Conservation (phyloP, 2,113 vertebrate species). For the Gyps fulvus region DNA sequence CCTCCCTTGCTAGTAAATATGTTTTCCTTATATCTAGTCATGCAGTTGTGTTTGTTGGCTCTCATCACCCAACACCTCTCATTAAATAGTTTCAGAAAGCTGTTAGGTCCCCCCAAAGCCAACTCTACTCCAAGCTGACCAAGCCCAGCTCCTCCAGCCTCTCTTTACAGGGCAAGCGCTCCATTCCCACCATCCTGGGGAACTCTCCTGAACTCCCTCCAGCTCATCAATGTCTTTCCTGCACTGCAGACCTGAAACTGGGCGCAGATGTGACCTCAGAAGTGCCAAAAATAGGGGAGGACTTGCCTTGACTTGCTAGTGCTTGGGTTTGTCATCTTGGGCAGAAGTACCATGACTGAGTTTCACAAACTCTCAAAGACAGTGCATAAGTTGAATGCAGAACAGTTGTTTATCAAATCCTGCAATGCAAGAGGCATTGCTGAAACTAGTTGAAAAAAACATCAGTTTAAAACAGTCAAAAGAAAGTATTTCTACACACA, state of each 20-base stretch:
- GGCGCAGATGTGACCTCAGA: neutral
- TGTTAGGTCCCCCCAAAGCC: neutral
- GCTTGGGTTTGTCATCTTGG: neutral
- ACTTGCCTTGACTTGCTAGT: neutral
- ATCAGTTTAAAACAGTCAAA: neutral
- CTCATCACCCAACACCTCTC: neutral
- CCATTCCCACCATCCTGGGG: neutral
- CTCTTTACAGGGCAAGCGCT: fast-evolving
- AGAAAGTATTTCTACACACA: constrained; percentile 1
- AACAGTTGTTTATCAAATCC: neutral
- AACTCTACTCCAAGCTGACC: neutral
- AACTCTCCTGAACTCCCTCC: neutral
- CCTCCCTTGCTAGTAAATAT: neutral
- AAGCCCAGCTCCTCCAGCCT: neutral
- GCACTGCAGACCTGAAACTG: neutral
- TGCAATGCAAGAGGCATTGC: neutral
- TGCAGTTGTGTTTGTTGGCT: neutral
- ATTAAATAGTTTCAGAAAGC: neutral
- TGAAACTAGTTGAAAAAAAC: neutral
- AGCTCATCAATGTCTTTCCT: neutral
- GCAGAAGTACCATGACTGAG: neutral
- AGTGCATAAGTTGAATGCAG: neutral
- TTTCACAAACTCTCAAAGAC: neutral
- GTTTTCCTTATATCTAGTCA: neutral
- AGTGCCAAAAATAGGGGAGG: neutral